Base-by-base conservation (phyloP, 2,113 vertebrate species). In the Oncorhynchus keta region DNA sequence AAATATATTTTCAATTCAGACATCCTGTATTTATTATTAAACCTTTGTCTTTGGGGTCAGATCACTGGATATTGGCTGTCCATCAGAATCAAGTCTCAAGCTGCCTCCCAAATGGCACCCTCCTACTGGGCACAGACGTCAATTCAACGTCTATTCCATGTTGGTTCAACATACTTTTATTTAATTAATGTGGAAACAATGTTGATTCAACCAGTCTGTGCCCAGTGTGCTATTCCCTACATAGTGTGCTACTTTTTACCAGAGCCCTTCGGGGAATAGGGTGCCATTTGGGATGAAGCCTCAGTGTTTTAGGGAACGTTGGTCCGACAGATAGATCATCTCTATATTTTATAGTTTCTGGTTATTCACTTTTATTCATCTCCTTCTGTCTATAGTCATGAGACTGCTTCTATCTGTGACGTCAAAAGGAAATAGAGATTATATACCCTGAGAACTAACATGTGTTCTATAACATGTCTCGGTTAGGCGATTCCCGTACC, bases 1-100 rank as follows among this genome's bases (percentile, higher is more conserved):
- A 94, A 91, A 94, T 93, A 91, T 73, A 93, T 92, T 93, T 91
- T 91, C 92, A 91, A 93, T 93, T 92, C 91, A 91, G 86, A 93
- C 90, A 88, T 76, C 61, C 83, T 90, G 89, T 92, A 94, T 94
- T 92, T 90, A 93, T 93, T 93, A 94, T 94, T 91, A 92, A 93
- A 92, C 89, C 89, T 80, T 89, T 89, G 86, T 93, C 91, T 92
- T 88, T 87, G 86, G 87, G 91, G 92, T 92, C 90, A 92, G 84
- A 92, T 91, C 88, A 84, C 81, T 69, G 85, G 88, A 82, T 90
- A 82, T 82, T 70, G 83, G 85, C 86, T 89, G 89, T 90, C 91
- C 84, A 83, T 93, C 91, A 92, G 75, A 79, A 70, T 81, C 79
- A 75, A 80, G 79, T 82, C 57, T 26, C 26, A 48, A 48, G 65